These are phyloP conservation scores for Urocolius indicus DNA, from an alignment of 2,113 vertebrate genomes.

Conservation along the genomic window DNA sequence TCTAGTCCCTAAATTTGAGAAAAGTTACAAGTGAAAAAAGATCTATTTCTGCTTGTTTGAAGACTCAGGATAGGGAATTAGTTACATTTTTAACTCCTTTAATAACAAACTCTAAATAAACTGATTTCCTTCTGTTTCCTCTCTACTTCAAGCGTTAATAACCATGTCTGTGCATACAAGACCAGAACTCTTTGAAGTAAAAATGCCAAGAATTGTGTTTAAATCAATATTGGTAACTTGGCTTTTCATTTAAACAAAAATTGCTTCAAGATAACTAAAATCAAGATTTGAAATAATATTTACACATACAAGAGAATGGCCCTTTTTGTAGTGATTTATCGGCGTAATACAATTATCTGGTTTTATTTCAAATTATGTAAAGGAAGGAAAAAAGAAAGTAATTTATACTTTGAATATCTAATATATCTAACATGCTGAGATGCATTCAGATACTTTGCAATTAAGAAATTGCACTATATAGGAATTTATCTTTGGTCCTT, in stretches of 20 bases:
- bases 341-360: background rate
- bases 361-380: background rate
- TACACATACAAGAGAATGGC: background rate
- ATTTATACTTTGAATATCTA: background rate
- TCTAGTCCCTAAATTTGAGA: background rate
- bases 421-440: background rate
- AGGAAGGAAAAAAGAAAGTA: background rate
- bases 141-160: background rate
- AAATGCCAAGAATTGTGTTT: background rate
- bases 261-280: background rate
- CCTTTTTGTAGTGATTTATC: background rate
- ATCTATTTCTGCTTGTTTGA: background rate
- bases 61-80: background rate
- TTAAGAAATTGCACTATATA: background rate
- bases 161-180: fast-evolving
- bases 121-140: background rate
- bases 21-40: background rate
- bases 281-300: background rate
- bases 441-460: background rate
- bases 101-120: background rate
- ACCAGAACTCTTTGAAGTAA: background rate
- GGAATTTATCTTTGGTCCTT: background rate
- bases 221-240: background rate
- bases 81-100: background rate
- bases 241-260: background rate